Evolutionary conservation across 2,888 invertebrate genomes (phyloP).

Genomic region (Vesta saturnalis): DNA sequence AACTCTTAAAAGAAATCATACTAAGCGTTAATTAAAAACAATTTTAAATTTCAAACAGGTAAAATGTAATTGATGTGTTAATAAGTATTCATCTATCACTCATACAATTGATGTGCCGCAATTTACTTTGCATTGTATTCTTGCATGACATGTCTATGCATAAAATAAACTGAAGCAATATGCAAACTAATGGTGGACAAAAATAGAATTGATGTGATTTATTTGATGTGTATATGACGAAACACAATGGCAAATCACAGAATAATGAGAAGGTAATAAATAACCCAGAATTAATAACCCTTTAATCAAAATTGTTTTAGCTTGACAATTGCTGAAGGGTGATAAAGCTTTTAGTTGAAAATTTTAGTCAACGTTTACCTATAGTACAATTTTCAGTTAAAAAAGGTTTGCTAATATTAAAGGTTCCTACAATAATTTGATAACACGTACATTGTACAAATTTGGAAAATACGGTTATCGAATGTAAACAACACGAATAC

Average conservation of each 20-base stretch:
- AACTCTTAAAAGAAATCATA: too few species aligned
- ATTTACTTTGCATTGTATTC: neutral
- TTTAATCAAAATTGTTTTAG: neutral
- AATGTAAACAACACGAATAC: slow-evolving; percentile 24
- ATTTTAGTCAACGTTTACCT: too few species aligned
- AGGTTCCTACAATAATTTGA: too few species aligned
- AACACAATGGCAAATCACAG: neutral
- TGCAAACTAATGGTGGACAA: neutral
- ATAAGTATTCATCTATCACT: neutral
- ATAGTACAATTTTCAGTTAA: too few species aligned
- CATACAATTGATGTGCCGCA: neutral
- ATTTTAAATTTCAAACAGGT: neutral
- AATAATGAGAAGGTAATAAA: neutral
- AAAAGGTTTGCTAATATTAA: too few species aligned
- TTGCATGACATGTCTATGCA: neutral
- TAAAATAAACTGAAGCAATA: neutral
- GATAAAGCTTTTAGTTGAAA: too few species aligned
- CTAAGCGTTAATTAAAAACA: too few species aligned
- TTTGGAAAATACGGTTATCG: neutral
- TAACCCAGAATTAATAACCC: neutral
- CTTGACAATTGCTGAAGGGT: neutral
- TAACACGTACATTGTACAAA: neutral
- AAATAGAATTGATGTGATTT: neutral
- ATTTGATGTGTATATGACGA: neutral
- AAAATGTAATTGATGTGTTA: neutral